Conservation (phyloP, 2,797 vertebrate species). For the Coranthus polyacanthus region DNA sequence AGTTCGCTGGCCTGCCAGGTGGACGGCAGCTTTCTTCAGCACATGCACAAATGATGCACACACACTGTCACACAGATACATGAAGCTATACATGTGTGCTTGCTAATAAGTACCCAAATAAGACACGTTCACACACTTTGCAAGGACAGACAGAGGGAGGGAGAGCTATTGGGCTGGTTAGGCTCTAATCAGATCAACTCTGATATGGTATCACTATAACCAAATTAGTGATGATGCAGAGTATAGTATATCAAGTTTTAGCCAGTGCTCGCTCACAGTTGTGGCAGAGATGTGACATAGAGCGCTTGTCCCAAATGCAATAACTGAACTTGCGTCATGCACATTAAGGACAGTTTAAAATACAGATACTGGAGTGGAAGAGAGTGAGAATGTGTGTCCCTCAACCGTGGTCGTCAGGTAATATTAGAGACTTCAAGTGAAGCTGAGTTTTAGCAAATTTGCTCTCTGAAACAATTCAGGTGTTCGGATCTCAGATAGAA, state of each 20-base stretch:
- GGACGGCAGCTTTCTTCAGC: conserved; percentile 62
- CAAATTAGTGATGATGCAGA: conserved; percentile 76
- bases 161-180: conserved; percentile 51
- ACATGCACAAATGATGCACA: conserved; percentile 25
- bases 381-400: conserved; percentile 2
- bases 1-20: conserved; percentile 69
- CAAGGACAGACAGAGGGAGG: conserved; percentile 36
- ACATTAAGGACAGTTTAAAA: conserved; percentile 70
- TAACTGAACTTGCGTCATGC: conserved; percentile 73
- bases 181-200: conserved; percentile 74
- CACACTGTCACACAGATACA: conserved; percentile 17
- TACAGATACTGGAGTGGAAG: conserved; percentile 50
- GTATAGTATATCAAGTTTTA: conserved; percentile 77
- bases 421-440: too few relatives aligned
- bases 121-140: conserved; percentile 54
- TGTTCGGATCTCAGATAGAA: too few relatives aligned
- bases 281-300: conserved; percentile 73
- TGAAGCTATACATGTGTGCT: conserved; percentile 39
- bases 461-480: too few relatives aligned
- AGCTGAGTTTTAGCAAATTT: too few relatives aligned
- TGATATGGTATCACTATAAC: conserved; percentile 78
- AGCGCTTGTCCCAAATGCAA: conserved; percentile 77
- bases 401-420: too few relatives aligned
- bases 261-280: conserved; percentile 76
- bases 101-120: conserved; percentile 49